Percentiles rank a stretch among this genome's conserved stretches.
phyloP scores from a whole-genome alignment of 2,113 vertebrate species.

The Crotalus helleri region DNA sequence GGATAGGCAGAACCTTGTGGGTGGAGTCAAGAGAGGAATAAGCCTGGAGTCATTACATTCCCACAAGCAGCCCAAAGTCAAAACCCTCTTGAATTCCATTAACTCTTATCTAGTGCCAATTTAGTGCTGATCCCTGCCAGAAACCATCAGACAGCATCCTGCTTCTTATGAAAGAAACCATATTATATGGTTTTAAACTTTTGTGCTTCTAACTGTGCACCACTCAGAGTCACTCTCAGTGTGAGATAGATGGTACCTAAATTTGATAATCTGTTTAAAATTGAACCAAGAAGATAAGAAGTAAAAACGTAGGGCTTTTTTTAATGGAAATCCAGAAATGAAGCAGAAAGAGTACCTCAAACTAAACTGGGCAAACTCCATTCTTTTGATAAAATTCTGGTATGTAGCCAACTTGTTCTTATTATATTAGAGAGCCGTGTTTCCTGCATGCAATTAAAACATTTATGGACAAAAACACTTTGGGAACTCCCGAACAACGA shows the following conservation, averaged over 20 bases:
- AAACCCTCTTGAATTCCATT: background rate
- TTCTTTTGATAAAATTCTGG: slow-evolving; percentile 27
- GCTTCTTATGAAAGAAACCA: background rate
- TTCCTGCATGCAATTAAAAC: slow-evolving; percentile 28
- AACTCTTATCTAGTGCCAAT: too few relatives aligned
- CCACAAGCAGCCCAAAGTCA: background rate
- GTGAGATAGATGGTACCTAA: background rate
- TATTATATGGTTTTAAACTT: background rate
- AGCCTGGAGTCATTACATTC: background rate
- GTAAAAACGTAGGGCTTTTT: background rate
- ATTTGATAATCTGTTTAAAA: background rate
- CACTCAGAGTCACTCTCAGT: background rate
- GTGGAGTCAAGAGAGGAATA: background rate
- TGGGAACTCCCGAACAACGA: slow-evolving; percentile 52
- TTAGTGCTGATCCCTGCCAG: background rate
- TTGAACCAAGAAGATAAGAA: background rate
- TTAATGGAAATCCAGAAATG: background rate
- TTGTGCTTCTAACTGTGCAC: background rate
- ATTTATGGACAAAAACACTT: slow-evolving; percentile 51
- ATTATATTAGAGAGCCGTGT: slow-evolving; percentile 42
- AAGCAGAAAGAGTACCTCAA: background rate
- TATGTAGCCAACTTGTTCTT: slow-evolving; percentile 23
- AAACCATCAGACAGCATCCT: background rate
- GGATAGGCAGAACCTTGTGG: background rate
- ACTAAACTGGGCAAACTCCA: background rate